Evolutionary conservation across 2,113 vertebrate genomes (phyloP), one percentile per base, ranked within the genome.

Genomic region (Eidolon helvum): DNA sequence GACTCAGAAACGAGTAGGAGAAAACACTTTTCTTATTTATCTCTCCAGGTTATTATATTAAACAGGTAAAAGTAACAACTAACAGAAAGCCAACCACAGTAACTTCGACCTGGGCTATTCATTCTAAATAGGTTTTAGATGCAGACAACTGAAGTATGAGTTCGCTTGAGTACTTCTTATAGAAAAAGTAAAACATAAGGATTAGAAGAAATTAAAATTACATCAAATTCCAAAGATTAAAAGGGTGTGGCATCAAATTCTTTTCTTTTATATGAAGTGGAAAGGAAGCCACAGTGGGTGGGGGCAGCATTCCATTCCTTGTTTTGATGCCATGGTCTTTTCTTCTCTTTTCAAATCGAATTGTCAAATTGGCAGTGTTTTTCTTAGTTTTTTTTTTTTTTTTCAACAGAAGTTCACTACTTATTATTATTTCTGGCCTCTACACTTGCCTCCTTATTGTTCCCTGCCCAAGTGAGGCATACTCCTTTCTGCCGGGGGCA

Each of bases 191-290:
- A 82, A 94, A 78, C n/a, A 48, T 43, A 79, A 91, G 61, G 40
- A 82, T 74, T 86, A 96, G 68, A 91, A 96, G 48, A 97, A 91
- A 94, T 93, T 87, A 90, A 93, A 95, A 84, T 75, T 72, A 87
- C 43, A 94, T 26, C 79, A 95, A 94, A 96, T 86, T 92, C 85
- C 88, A 82, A 87, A 96, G 92, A 96, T 95, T 96, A 97, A 96
- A 92, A 87, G 90, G 75, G 90, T 95, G 87, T 84, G 87, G 84
- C 75, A 95, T 95, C 57, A 90, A 90, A 96, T 95, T 95, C 43
- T 94, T 96, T 94, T 74, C 79, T 94, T 94, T 97, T 80, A 77
- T 80, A 82, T 66, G 71, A 87, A 96, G 48, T 84, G 53, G 85
- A 96, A 96, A 98, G 75, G 94, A 92, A 93, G 94, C 87, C 96